These are phyloP conservation scores for Melanotaenia boesemani DNA, from an alignment of 2,797 vertebrate species.

Conservation along the genomic window DNA sequence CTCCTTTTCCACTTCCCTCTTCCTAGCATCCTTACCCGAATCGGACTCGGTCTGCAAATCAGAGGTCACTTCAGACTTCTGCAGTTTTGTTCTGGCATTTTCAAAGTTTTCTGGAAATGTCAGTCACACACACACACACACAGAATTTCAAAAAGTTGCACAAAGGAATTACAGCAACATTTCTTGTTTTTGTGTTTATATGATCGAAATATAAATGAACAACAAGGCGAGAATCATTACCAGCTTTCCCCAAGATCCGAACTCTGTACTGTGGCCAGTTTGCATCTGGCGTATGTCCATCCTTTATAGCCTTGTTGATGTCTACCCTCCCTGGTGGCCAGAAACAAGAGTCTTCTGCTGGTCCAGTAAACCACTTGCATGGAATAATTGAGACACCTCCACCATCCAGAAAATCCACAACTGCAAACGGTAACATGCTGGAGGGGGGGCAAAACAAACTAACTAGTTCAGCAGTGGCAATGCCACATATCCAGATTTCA, in stretches of 20 bases:
- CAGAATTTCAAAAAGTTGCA: background rate
- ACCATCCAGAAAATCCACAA: background rate
- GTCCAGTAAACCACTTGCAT: background rate
- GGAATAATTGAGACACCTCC: background rate
- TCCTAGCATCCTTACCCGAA: background rate
- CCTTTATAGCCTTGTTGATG: background rate
- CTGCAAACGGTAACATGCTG: constrained; percentile 1
- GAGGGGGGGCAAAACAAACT: no score
- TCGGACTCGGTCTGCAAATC: background rate
- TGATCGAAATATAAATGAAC: background rate
- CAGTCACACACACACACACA: no score
- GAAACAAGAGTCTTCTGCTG: background rate
- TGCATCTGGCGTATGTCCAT: background rate
- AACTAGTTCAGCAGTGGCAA: background rate
- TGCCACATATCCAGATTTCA: background rate
- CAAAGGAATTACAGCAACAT: background rate
- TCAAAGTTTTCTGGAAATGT: background rate
- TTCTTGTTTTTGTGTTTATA: background rate
- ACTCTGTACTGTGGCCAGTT: constrained; percentile 3
- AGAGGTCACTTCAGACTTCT: background rate
- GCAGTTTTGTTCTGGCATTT: background rate
- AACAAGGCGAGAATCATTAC: background rate
- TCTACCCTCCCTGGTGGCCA: background rate
- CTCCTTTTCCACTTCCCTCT: background rate
- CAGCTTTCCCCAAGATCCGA: background rate